A percentile compares a stretch with the other conserved stretches of the same genome.
Evolutionary conservation across 2,888 invertebrate genomes (phyloP).

Genomic region (Agelastica alni): DNA sequence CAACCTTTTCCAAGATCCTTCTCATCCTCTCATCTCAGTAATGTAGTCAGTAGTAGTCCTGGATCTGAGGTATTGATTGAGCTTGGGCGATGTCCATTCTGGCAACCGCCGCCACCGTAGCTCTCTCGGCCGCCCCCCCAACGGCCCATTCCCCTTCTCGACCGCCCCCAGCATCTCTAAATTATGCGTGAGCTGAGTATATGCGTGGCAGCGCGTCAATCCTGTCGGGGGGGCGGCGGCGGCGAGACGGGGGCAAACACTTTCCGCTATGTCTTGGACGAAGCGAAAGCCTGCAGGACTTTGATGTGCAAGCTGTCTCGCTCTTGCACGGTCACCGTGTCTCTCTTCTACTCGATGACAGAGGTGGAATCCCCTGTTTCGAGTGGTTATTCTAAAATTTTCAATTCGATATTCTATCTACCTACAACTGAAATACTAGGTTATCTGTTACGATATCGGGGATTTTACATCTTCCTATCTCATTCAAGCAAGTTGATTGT

Average conservation of each 20-base stretch:
- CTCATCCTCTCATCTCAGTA: slow-evolving; percentile 39
- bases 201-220: slow-evolving; percentile 55
- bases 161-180: slow-evolving; percentile 51
- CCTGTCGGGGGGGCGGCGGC: slow-evolving; percentile 36
- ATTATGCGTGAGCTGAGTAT: slow-evolving; percentile 59
- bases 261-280: slow-evolving; percentile 44
- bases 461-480: no score
- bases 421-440: no score
- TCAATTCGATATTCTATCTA: slow-evolving; percentile 14
- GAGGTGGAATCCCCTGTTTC: slow-evolving; percentile 23
- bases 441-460: no score
- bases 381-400: slow-evolving; percentile 20
- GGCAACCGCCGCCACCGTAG: slow-evolving; percentile 47
- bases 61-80: slow-evolving; percentile 56
- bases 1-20: slow-evolving; percentile 12
- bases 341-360: slow-evolving; percentile 24
- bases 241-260: slow-evolving; percentile 11
- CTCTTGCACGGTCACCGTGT: slow-evolving; percentile 26
- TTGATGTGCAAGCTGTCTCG: slow-evolving; percentile 46
- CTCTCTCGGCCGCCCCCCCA: slow-evolving; percentile 15
- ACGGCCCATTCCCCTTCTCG: slow-evolving; percentile 10
- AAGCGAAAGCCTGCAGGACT: slow-evolving; percentile 46
- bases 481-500: no score
- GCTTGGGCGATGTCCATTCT: slow-evolving; percentile 58
- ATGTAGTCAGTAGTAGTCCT: slow-evolving; percentile 49